Conservation (phyloP, 2,113 vertebrate genomes). For the Gavia stellata region DNA sequence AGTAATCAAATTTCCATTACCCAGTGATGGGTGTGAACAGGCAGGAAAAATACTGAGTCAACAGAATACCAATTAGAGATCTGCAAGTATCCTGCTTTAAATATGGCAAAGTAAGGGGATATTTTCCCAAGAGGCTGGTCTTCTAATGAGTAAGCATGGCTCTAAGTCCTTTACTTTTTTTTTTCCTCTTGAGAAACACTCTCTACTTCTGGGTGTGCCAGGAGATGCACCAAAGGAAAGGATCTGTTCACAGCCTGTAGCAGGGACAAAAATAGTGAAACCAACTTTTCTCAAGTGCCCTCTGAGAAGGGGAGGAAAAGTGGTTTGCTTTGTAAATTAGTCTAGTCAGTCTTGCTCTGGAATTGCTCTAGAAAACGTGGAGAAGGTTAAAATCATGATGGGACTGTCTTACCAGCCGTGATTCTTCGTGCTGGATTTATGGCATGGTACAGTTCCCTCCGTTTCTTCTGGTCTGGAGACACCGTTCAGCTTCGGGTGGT, state of each 20-base stretch:
- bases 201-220: neutral
- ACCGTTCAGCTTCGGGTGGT: neutral
- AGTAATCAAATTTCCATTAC: neutral
- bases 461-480: neutral
- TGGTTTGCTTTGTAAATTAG: neutral
- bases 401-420: neutral
- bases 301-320: neutral
- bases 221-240: neutral
- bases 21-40: neutral
- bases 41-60: neutral
- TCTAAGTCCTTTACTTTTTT: neutral
- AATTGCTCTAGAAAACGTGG: neutral
- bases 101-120: neutral
- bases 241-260: neutral
- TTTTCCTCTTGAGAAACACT: neutral
- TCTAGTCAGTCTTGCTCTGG: neutral
- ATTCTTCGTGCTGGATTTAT: neutral
- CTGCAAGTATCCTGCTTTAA: neutral
- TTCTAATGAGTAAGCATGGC: neutral
- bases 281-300: neutral
- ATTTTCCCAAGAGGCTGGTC: neutral
- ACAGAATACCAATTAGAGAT: neutral
- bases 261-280: neutral
- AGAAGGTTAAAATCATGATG: neutral
- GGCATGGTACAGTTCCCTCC: accelerated